Percentiles rank a stretch among this genome's conserved stretches.
These are phyloP conservation scores for Sturmia bella DNA, from an alignment of 2,888 invertebrate species.

Conservation along the genomic window DNA sequence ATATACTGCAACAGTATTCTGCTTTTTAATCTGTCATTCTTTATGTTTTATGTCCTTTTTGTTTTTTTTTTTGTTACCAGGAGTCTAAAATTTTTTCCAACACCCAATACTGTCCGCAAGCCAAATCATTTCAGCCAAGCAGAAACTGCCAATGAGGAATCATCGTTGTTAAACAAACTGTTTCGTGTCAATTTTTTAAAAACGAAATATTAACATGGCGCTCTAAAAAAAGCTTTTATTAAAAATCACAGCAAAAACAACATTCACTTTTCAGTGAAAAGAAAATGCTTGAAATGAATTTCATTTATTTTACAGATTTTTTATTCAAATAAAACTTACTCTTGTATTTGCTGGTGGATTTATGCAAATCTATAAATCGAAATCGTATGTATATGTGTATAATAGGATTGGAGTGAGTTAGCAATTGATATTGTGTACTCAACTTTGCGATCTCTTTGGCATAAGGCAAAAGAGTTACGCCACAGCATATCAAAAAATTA, in stretches of 20 bases:
- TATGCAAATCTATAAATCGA: slow-evolving; percentile 27
- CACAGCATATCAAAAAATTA: too few relatives aligned
- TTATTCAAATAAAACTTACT: background rate
- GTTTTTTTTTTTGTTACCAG: background rate
- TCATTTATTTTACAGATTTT: slow-evolving; percentile 26
- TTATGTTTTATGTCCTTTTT: background rate
- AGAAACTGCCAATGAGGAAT: slow-evolving; percentile 44
- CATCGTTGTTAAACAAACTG: slow-evolving; percentile 13
- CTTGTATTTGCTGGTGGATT: too few relatives aligned
- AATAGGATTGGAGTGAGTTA: too few relatives aligned
- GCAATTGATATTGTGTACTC: too few relatives aligned
- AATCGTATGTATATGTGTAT: too few relatives aligned
- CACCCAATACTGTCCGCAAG: slow-evolving; percentile 24
- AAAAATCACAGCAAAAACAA: slow-evolving; percentile 8
- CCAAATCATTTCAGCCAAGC: background rate
- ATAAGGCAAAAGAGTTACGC: too few relatives aligned
- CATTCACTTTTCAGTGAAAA: background rate
- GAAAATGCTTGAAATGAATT: slow-evolving; percentile 6
- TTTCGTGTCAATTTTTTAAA: slow-evolving; percentile 34
- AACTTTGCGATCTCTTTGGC: too few relatives aligned
- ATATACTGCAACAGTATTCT: too few relatives aligned
- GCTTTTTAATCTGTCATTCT: too few relatives aligned
- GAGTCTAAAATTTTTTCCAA: background rate
- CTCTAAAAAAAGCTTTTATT: slow-evolving; percentile 16
- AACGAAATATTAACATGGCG: slow-evolving; percentile 16